Percentiles rank a stretch among this genome's conserved stretches.
phyloP scores from a whole-genome alignment of 2,113 vertebrate genomes.

The Zosterops pallidus region DNA sequence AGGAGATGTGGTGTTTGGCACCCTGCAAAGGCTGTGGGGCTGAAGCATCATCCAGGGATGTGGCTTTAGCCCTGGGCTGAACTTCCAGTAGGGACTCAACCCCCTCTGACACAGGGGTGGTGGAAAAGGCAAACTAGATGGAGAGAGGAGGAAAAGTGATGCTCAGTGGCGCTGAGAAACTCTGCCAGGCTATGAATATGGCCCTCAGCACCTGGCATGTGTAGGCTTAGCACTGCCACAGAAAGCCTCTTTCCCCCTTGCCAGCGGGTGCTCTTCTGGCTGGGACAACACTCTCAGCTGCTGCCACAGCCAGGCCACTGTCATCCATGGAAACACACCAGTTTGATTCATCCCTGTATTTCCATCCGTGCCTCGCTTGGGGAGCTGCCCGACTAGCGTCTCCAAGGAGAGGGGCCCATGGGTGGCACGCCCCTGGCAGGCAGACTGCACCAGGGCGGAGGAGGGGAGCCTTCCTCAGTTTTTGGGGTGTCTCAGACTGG shows the following conservation, averaged over 20 bases:
- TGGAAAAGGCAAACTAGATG: not conserved
- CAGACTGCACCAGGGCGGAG: not conserved
- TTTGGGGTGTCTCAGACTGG: not conserved
- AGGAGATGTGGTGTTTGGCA: not conserved
- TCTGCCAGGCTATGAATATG: not conserved
- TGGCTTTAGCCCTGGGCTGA: not conserved
- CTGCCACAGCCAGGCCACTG: not conserved
- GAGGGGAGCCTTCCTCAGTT: not conserved
- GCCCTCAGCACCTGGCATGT: not conserved
- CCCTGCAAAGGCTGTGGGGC: not conserved
- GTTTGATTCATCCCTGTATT: not conserved
- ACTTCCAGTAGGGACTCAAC: not conserved
- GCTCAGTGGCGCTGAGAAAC: not conserved
- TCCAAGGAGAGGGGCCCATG: accelerated
- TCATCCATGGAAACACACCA: not conserved
- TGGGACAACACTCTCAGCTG: not conserved
- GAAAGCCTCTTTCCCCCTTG: not conserved
- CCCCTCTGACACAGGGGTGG: accelerated
- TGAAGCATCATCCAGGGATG: not conserved
- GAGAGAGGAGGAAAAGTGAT: accelerated
- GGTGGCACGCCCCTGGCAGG: no score
- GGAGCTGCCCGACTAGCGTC: accelerated
- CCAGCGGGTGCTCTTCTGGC: not conserved
- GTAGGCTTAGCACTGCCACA: not conserved
- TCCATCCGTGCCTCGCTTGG: not conserved